Conservation (phyloP, 1,140 invertebrate species). For the Macrotrachela quadricornifera region DNA sequence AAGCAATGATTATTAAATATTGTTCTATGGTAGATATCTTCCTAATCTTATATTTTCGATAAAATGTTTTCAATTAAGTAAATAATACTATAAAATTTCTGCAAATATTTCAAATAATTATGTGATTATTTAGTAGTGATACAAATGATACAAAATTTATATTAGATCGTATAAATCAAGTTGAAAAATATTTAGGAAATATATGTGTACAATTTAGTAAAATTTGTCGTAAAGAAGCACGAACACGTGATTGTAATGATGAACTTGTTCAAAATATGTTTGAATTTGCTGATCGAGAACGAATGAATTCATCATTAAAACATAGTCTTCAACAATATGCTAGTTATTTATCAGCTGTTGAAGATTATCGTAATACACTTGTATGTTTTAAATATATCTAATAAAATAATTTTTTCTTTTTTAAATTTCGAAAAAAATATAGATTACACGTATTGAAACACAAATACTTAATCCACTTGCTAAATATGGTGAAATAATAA, state of each 20-base stretch:
- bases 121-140: too few relatives aligned
- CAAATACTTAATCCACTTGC: constrained; percentile 1
- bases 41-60: too few relatives aligned
- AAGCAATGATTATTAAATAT: too few relatives aligned
- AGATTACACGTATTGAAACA: constrained; percentile 5
- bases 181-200: constrained; percentile 2
- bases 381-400: not conserved
- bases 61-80: too few relatives aligned
- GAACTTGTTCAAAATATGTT: not conserved
- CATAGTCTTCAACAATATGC: constrained; percentile 1
- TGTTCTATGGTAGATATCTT: too few relatives aligned
- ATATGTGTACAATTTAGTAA: constrained; percentile 7
- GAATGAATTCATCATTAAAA: constrained; percentile 1
- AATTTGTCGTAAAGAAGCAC: constrained; percentile 4
- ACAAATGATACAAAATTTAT: not conserved
- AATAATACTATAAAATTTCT: too few relatives aligned
- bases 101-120: too few relatives aligned
- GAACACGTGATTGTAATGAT: constrained; percentile 1
- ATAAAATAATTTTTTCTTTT: too few relatives aligned
- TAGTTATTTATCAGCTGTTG: constrained; percentile 3
- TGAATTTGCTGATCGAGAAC: constrained; percentile 5
- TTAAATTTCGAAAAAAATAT: too few relatives aligned
- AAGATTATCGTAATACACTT: constrained; percentile 6
- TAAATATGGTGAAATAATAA: constrained; percentile 6
- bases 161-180: constrained; percentile 1